Evolutionary conservation across 2,888 invertebrate species (phyloP), one percentile per base, ranked within the genome.

Genomic region (Lucinisca nassula): DNA sequence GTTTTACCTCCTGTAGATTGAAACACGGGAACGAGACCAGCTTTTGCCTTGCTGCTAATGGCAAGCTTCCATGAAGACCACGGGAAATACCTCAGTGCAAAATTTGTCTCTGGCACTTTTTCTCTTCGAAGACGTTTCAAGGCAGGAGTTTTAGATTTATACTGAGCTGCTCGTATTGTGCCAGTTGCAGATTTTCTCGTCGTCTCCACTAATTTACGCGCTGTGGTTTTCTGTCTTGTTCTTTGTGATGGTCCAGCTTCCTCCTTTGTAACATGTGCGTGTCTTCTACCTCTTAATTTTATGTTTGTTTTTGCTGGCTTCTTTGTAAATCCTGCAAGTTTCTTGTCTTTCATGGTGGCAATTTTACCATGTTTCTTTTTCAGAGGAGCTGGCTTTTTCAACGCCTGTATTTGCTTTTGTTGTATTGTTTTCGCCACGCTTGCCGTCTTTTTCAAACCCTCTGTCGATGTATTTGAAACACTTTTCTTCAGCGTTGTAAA

Each of bases 51-150:
- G 2, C 45, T 21, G 72, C 35, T 49, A n/a, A 67, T 49, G 8
- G 38, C 49, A n/a, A 67, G 45, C 51, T 72, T 70, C 79, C 79
- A 79, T 30, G 72, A 35, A 24, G 79, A 79, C 79, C 79, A 79
- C 49, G 70, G 70, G 67, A 49, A 40, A 40, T 79, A 40, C 49
- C 79, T 40, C 10, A 79, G 72, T 32, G 32, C 30, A 30, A 79
- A 79, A 35, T 79, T 72, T 6, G 45, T 72, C 40, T 79, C 70
- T 67, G 79, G 79, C n/a, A 79, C 79, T 24, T 17, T 70, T 72
- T 79, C 79, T 30, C 79, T 40, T 14, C 79, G 79, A 24, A 79
- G 70, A 30, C 67, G 61, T 35, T 12, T 1, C 70, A 49, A 14
- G 17, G 30, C 2, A 76, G 32, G 1, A n/a, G 24, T 30, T n/a